A percentile compares a stretch with the other conserved stretches of the same genome.
Evolutionary conservation across 2,797 vertebrate species (phyloP).

Genomic region (Urocyon cinereoargenteus): DNA sequence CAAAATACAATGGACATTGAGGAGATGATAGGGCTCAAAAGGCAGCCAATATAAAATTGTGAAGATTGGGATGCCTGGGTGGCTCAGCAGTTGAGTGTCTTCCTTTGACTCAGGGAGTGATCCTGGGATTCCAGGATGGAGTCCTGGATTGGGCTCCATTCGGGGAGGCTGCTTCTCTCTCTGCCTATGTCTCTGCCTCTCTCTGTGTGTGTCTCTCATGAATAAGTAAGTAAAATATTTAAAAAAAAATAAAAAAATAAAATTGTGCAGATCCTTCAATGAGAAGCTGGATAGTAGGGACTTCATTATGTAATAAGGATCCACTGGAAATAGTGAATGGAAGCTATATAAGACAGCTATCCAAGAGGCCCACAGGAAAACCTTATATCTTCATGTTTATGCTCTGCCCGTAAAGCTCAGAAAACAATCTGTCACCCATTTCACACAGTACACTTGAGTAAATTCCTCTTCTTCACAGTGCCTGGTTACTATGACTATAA

Average conservation of each 20-base stretch:
- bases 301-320: neutral
- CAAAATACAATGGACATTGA: neutral
- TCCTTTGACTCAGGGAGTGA: too few species aligned
- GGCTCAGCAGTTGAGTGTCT: too few species aligned
- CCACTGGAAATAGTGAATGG: neutral
- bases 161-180: too few species aligned
- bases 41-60: neutral
- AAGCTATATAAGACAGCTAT: neutral
- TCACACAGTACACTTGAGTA: neutral
- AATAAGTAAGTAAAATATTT: too few species aligned
- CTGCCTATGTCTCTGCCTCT: too few species aligned
- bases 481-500: neutral
- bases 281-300: neutral
- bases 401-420: neutral
- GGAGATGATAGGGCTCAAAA: neutral
- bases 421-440: neutral
- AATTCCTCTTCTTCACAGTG: neutral
- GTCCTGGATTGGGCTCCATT: too few species aligned
- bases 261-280: neutral
- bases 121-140: too few species aligned
- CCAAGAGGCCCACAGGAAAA: neutral
- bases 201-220: too few species aligned
- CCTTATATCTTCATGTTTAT: neutral
- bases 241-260: neutral
- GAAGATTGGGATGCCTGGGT: neutral